Percentiles rank a stretch among this genome's conserved stretches.
Evolutionary conservation across 2,888 invertebrate species (phyloP).

Genomic region (Boloria selene): DNA sequence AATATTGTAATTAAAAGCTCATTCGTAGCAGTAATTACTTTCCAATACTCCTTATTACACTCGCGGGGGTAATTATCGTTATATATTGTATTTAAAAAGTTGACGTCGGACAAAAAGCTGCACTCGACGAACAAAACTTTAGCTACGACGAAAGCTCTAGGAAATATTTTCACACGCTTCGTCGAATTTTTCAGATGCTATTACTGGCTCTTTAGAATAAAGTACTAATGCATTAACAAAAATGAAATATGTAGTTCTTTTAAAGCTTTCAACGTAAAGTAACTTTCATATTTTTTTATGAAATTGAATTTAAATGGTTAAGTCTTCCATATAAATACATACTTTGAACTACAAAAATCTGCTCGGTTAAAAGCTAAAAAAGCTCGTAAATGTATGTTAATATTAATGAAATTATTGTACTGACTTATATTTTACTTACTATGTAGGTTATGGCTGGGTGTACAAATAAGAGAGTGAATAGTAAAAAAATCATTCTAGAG

Average conservation of each 20-base stretch:
- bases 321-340: neutral
- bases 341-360: neutral
- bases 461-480: no score
- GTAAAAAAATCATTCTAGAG: no score
- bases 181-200: slow-evolving; percentile 4
- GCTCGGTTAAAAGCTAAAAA: no score
- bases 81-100: slow-evolving; percentile 16
- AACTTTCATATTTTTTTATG: slow-evolving; percentile 6
- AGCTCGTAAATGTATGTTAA: no score
- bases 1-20: slow-evolving; percentile 26
- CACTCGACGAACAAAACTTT: neutral
- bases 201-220: slow-evolving; percentile 3
- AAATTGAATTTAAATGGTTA: neutral
- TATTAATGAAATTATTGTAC: no score
- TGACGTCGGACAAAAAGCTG: slow-evolving; percentile 4
- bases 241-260: slow-evolving; percentile 8
- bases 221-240: slow-evolving; percentile 11
- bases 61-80: slow-evolving; percentile 19
- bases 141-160: slow-evolving; percentile 6
- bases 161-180: slow-evolving; percentile 1
- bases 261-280: neutral
- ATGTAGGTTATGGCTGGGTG: no score
- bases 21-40: slow-evolving; percentile 25
- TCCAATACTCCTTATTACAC: slow-evolving; percentile 27
- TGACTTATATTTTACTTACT: no score